Conservation (phyloP, 2,888 invertebrate species). For the Atrina japonica region DNA sequence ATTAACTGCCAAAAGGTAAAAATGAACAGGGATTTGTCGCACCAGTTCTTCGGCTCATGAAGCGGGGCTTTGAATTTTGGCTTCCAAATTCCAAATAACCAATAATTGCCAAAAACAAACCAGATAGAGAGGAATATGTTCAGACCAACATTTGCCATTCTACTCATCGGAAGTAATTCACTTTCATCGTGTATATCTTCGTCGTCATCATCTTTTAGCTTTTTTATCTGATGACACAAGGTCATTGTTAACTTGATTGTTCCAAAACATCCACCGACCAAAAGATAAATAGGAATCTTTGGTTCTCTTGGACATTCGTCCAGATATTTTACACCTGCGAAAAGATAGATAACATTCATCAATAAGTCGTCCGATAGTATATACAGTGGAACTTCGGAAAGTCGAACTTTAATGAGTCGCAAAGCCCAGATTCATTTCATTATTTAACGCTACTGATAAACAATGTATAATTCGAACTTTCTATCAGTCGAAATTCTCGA, state of each 20-base stretch:
- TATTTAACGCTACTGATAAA: too few relatives aligned
- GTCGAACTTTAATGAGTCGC: too few relatives aligned
- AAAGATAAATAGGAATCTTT: conserved; percentile 90
- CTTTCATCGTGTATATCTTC: conserved; percentile 50
- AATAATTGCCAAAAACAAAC: conserved; percentile 90
- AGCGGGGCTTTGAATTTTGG: conserved; percentile 88
- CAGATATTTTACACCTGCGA: conserved; percentile 88
- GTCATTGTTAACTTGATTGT: conserved; percentile 84
- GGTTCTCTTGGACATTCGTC: conserved; percentile 90
- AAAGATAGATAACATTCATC: too few relatives aligned
- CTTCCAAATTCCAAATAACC: conserved; percentile 89
- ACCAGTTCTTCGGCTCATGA: conserved; percentile 90
- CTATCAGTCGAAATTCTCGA: too few relatives aligned
- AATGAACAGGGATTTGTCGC: conserved; percentile 88
- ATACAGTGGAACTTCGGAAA: too few relatives aligned
- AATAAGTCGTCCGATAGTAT: too few relatives aligned
- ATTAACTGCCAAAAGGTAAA: conserved; percentile 88
- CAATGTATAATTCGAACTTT: too few relatives aligned
- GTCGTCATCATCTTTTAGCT: conserved; percentile 81
- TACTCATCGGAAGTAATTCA: conserved; percentile 77
- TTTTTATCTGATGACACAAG: conserved; percentile 85
- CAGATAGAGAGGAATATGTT: conserved; percentile 87
- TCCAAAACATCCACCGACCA: conserved; percentile 90
- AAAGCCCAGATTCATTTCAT: too few relatives aligned
- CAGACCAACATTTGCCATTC: conserved; percentile 86